Base-by-base conservation (phyloP, 1,140 invertebrate species). In the Hyposmocoma kahamanoa region DNA sequence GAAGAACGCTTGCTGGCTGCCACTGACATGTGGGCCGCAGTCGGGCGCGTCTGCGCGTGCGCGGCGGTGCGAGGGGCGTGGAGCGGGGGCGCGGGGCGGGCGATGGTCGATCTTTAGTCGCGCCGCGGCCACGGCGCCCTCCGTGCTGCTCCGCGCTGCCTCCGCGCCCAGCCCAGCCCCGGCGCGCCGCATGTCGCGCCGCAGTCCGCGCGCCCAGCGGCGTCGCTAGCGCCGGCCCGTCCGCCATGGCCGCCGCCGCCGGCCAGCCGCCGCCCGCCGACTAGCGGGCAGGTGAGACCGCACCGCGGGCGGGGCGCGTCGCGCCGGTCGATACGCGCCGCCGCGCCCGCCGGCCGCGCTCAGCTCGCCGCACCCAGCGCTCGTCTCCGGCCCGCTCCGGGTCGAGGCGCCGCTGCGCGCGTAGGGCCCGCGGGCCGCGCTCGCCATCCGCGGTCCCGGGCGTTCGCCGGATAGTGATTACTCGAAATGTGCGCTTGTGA, bases 221-320 rank as follows among this genome's bases (percentile, higher is more conserved):
- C 51, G 56, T 56, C 67, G 67, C 66, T 68, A 74, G 71, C 66
- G 62, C 59, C 70, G 72, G 68, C 67, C 59, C 72, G 69, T 59
- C 72, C 62, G 67, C 60, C 66, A 60, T 56, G 59, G 38, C 44
- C 34, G 41, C 28, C 34, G 24, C 53, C 42, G 41, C 38, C 42
- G 22, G 30, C 28, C 47, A 36, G 46, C 24, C 28, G 24, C 44
- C 42, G 42, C 22, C 18, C 22, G 44, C 21, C n/a, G n/a, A n/a
- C n/a, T n/a, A n/a, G n/a, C n/a, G n/a, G n/a, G n/a, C n/a, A n/a
- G n/a, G n/a, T n/a, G n/a, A 13, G 42, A 20, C 24, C 21, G 50
- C 39, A 41, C 44, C 20, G 50, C 32, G 10, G 41, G 42, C 28
- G 13, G 17, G 13, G 18, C 32, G n/a, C 15, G 11, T n/a, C 17